These are phyloP conservation scores for Amphiprion percula DNA, from an alignment of 2,113 vertebrate species.

Conservation along the genomic window DNA sequence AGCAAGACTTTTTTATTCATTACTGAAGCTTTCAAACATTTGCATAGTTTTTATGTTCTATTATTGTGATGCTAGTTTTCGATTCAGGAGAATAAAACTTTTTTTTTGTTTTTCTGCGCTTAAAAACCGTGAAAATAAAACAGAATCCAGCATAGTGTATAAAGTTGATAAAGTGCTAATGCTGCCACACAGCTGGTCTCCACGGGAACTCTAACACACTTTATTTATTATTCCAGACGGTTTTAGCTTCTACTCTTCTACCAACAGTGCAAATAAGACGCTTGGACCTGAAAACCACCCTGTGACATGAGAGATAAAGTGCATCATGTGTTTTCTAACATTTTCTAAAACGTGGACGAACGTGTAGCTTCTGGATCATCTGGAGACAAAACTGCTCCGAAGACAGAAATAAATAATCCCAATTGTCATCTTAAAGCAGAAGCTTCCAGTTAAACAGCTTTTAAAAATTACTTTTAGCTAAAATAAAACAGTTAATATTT, in stretches of 20 bases:
- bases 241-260: not conserved
- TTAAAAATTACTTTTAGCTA: too few relatives aligned
- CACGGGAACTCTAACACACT: slow-evolving; percentile 15
- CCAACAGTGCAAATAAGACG: slow-evolving; percentile 34
- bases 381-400: slow-evolving; percentile 8
- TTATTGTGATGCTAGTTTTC: slow-evolving; percentile 1
- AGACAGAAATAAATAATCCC: not conserved
- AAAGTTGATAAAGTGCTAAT: slow-evolving; percentile 68
- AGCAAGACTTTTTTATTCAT: slow-evolving; percentile 17
- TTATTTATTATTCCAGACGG: not conserved
- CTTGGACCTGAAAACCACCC: slow-evolving; percentile 34
- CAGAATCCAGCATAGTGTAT: slow-evolving; percentile 47
- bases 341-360: not conserved
- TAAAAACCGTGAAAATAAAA: slow-evolving; percentile 29
- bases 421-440: not conserved
- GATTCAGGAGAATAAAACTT: slow-evolving; percentile 22
- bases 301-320: slow-evolving; percentile 50
- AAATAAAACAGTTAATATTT: too few relatives aligned
- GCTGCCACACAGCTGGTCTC: slow-evolving; percentile 21
- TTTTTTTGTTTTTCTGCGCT: not conserved
- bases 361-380: not conserved
- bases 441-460: too few relatives aligned
- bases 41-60: slow-evolving; percentile 65
- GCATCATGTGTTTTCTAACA: slow-evolving; percentile 25
- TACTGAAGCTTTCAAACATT: slow-evolving; percentile 43